Percentiles rank a stretch among this genome's conserved stretches.
Conservation (phyloP, 2,888 invertebrate species). For the Halocaridina rubra region DNA sequence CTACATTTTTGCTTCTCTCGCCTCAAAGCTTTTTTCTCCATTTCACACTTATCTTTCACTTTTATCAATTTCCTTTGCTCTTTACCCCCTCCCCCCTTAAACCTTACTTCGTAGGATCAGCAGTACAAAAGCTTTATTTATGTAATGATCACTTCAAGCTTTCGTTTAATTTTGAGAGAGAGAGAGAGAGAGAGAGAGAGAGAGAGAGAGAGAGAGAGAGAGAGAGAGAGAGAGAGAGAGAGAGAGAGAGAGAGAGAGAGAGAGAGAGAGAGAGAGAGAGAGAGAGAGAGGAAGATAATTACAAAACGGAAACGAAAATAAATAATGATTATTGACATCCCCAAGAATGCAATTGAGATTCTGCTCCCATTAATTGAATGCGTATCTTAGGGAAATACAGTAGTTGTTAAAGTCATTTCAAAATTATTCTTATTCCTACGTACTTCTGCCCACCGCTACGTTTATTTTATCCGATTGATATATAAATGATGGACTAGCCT, state of each 20-base stretch:
- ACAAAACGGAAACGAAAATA: background rate
- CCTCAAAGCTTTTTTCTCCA: too few species aligned
- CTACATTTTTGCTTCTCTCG: too few species aligned
- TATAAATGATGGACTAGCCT: too few species aligned
- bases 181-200: constrained; percentile 14
- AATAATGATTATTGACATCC: background rate
- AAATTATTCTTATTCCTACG: too few species aligned
- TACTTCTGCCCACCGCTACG: too few species aligned
- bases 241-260: constrained; percentile 4
- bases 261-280: background rate
- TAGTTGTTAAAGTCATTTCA: too few species aligned
- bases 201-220: background rate
- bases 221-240: background rate
- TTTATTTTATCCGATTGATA: too few species aligned
- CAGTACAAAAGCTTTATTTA: background rate
- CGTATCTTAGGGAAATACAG: too few species aligned
- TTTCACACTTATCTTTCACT: background rate
- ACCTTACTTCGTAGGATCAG: background rate
- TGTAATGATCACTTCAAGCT: background rate
- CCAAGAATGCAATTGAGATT: too few species aligned
- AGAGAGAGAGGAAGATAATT: background rate
- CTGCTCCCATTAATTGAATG: too few species aligned
- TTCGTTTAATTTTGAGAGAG: background rate
- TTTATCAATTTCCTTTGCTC: background rate
- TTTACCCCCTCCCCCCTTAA: background rate